Conservation (phyloP, 2,888 invertebrate genomes). For the Exocentrus adspersus region DNA sequence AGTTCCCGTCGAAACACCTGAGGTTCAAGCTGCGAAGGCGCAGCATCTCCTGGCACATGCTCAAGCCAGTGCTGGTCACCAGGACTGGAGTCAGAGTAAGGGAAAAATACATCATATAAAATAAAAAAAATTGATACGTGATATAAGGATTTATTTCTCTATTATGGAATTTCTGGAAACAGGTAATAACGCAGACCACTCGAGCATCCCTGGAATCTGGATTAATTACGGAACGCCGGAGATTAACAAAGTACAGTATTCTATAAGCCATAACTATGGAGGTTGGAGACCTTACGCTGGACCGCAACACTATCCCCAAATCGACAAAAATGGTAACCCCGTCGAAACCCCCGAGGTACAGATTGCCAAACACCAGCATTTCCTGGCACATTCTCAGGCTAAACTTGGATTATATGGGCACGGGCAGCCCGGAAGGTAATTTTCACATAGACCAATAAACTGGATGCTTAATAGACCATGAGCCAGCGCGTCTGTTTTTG, state of each 20-base stretch:
- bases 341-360: constrained; percentile 29
- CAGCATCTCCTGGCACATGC: constrained; percentile 59
- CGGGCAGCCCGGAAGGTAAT: neutral
- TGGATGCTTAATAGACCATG: no score
- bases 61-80: constrained; percentile 5
- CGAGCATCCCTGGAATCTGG: neutral
- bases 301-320: constrained; percentile 20
- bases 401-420: constrained; percentile 6
- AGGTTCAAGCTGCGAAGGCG: constrained; percentile 65
- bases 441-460: no score
- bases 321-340: constrained; percentile 26
- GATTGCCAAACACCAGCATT: constrained; percentile 25
- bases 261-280: constrained; percentile 1
- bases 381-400: constrained; percentile 22
- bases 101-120: neutral
- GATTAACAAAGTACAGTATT: constrained; percentile 1
- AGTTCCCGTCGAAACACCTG: constrained; percentile 66
- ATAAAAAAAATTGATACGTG: no score
- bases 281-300: constrained; percentile 3
- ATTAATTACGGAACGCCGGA: constrained; percentile 7
- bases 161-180: no score
- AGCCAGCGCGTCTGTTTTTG: no score
- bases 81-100: constrained; percentile 1
- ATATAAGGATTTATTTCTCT: no score
- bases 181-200: neutral